Base-by-base conservation (phyloP, 2,797 vertebrate genomes). In the Malurus splendens region DNA sequence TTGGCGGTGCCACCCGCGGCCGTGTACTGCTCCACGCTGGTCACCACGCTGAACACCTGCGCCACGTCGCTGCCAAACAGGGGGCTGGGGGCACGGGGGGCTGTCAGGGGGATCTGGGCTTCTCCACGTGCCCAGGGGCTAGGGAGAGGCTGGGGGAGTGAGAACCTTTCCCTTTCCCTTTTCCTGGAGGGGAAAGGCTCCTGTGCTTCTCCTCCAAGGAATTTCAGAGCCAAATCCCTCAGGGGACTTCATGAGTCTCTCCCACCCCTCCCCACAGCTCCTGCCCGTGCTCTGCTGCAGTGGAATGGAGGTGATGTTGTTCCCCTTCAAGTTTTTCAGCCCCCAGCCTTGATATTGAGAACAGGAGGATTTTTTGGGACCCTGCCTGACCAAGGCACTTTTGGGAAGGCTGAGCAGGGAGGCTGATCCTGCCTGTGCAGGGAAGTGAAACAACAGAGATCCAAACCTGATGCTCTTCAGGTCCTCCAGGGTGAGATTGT, bases 11-110 rank as follows among this genome's bases (percentile, higher is more conserved):
- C 99, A 1, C 99, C 99, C 4, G 98, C 71, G 55, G 98, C 97
- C 1, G 95, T 93, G 77, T 99, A 99, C 96, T 99, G 99, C 96
- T 99, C 99, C 96, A 99, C 99, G 3, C 99, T 99, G 97, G 97
- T 98, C 36, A 93, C 74, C 50, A 98, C 98, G 97, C 98, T 98
- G 98, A 98, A 99, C 87, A 99, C 98, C 3, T 93, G 96, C 14
- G 97, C 97, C 50, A 99, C 97, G 0, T 99, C 98, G 1, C 76
- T 92, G 82, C 74, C 82, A 8, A 86, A 79, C 33, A 57, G 44
- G 39, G 97, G 97, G 91, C 99, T 99, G 59, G 4, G 86, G 52
- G 45, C 52, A 76, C 64, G 50, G 23, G 61, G 32, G 22, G 55
- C 14, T 22, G 4, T 76, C 51, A 83, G 65, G 4, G 32, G 19